Conservation (phyloP, 2,888 invertebrate species). For the Eristalis arbustorum region DNA sequence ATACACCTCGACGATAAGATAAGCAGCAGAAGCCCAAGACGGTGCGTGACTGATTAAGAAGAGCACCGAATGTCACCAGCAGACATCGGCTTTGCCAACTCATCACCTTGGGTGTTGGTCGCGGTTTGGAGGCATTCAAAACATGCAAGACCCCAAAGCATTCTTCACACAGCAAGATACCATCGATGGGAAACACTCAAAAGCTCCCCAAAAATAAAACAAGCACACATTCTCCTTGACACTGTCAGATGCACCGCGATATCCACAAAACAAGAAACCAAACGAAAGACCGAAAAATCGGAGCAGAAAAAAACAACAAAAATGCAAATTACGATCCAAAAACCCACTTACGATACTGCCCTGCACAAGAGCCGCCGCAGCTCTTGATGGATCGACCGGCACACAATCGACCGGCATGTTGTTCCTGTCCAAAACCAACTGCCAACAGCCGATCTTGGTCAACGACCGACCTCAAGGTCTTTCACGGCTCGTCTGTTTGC, state of each 20-base stretch:
- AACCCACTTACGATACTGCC: conserved; percentile 23
- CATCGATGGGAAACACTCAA: neutral
- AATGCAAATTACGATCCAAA: conserved; percentile 11
- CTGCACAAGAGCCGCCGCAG: neutral
- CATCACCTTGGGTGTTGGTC: no score
- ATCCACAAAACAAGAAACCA: conserved; percentile 1
- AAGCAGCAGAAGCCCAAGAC: no score
- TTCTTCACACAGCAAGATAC: neutral
- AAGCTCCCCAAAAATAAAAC: neutral
- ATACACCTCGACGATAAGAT: no score
- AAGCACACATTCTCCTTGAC: neutral
- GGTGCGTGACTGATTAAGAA: no score
- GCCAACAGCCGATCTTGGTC: conserved; percentile 75
- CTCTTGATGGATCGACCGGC: conserved; percentile 42
- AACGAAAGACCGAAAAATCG: neutral
- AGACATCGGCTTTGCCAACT: no score
- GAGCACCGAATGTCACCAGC: no score
- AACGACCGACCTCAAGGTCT: conserved; percentile 77
- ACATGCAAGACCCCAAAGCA: no score
- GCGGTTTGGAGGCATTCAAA: no score
- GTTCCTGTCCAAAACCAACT: conserved; percentile 68
- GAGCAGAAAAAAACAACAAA: neutral
- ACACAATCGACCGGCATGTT: conserved; percentile 5
- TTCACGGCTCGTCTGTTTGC: conserved; percentile 1
- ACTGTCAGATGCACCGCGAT: neutral